These are phyloP conservation scores for Epinotia brunnichana DNA, from an alignment of 2,888 invertebrate genomes.

Conservation along the genomic window DNA sequence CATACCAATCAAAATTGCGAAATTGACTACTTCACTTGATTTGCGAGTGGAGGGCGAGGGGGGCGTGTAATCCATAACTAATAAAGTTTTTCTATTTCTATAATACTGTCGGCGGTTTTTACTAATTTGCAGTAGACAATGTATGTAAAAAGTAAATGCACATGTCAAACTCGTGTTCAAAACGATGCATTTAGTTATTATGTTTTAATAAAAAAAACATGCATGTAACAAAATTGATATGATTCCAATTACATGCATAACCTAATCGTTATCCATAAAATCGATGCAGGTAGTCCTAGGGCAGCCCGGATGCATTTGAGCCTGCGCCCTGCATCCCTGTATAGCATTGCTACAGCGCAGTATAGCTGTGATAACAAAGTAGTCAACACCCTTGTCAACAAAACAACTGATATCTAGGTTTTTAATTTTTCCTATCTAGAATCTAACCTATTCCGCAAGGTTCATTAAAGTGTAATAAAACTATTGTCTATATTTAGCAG, in stretches of 20 bases:
- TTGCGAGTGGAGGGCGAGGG: too few species aligned
- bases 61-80: too few species aligned
- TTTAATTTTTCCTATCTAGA: not conserved
- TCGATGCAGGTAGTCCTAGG: slow-evolving; percentile 44
- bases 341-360: slow-evolving; percentile 29
- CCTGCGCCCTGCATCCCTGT: slow-evolving; percentile 47
- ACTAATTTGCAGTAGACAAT: too few species aligned
- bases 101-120: too few species aligned
- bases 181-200: too few species aligned
- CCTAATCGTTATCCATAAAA: slow-evolving; percentile 22
- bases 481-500: slow-evolving; percentile 29
- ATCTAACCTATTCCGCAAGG: not conserved
- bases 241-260: not conserved
- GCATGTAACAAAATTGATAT: not conserved
- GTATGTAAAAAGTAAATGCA: too few species aligned
- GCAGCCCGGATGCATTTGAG: slow-evolving; percentile 44
- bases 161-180: too few species aligned
- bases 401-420: not conserved
- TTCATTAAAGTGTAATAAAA: not conserved
- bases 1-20: too few species aligned
- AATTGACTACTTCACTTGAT: too few species aligned
- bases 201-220: too few species aligned
- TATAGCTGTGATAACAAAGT: slow-evolving; percentile 38
- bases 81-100: too few species aligned
- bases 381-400: slow-evolving; percentile 21